A percentile compares a stretch with the other conserved stretches of the same genome.
Conservation (phyloP, 2,888 invertebrate species). For the Hirudinaria manillensis region DNA sequence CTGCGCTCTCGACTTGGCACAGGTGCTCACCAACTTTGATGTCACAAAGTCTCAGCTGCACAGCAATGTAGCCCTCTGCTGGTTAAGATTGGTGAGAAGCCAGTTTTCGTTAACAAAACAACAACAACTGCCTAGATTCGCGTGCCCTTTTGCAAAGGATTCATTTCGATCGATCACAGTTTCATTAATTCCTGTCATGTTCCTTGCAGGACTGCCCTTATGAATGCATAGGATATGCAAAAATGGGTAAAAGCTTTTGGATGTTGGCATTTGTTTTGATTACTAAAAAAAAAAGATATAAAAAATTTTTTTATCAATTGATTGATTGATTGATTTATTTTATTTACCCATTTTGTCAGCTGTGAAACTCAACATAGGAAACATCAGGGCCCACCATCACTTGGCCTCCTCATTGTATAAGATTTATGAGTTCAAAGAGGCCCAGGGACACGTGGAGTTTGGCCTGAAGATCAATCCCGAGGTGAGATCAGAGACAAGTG, state of each 20-base stretch:
- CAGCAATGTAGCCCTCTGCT: slow-evolving; percentile 5
- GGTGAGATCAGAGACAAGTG: not conserved
- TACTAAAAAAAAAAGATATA: too few relatives aligned
- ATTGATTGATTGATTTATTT: too few relatives aligned
- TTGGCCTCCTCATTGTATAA: slow-evolving; percentile 1
- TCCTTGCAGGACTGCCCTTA: too few relatives aligned
- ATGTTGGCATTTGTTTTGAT: too few relatives aligned
- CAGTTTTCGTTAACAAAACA: not conserved
- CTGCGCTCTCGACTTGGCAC: not conserved
- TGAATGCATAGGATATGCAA: too few relatives aligned
- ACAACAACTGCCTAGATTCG: not conserved
- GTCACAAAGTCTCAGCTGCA: not conserved
- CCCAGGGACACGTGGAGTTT: not conserved
- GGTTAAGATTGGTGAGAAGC: slow-evolving; percentile 4
- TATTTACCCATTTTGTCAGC: too few relatives aligned
- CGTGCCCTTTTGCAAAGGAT: too few relatives aligned
- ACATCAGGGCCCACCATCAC: slow-evolving; percentile 18
- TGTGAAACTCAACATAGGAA: not conserved
- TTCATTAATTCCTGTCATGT: too few relatives aligned
- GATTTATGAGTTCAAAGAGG: slow-evolving; percentile 12
- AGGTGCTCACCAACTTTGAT: not conserved
- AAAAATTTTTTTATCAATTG: too few relatives aligned
- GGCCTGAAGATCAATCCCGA: not conserved
- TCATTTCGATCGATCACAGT: too few relatives aligned
- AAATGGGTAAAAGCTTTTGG: too few relatives aligned